Evolutionary conservation across 2,888 invertebrate species (phyloP).

Genomic region (Nymphalis polychloros): DNA sequence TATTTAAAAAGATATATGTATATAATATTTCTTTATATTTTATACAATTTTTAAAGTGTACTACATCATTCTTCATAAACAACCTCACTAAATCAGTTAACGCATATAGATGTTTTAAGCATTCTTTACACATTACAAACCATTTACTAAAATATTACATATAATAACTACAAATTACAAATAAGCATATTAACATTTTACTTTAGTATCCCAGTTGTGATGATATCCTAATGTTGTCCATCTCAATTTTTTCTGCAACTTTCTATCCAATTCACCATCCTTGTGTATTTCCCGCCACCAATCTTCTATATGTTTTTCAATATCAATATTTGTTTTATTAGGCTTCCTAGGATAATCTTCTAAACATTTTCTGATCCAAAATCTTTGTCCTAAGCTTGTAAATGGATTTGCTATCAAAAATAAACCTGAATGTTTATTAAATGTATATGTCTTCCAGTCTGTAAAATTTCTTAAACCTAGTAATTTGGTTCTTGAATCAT

Average conservation of each 20-base stretch:
- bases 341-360: constrained; percentile 88
- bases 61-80: too few species aligned
- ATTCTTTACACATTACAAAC: too few species aligned
- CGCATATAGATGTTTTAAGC: too few species aligned
- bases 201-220: constrained; percentile 98
- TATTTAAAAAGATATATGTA: too few species aligned
- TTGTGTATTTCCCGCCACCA: constrained; percentile 85
- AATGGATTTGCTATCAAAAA: constrained; percentile 93
- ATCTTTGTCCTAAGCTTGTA: constrained; percentile 87
- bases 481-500: constrained; percentile 51
- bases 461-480: constrained; percentile 55
- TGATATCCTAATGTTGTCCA: constrained; percentile 99
- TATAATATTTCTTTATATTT: too few species aligned
- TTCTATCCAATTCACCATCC: constrained; percentile 62
- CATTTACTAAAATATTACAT: background rate
- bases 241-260: constrained; percentile 82
- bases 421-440: constrained; percentile 86
- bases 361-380: constrained; percentile 91
- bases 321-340: constrained; percentile 86
- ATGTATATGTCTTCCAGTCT: constrained; percentile 84
- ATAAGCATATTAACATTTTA: constrained; percentile 62
- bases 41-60: too few species aligned
- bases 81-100: too few species aligned
- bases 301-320: constrained; percentile 65
- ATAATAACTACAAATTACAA: constrained; percentile 13